Evolutionary conservation across 2,888 invertebrate genomes (phyloP), one percentile per base, ranked within the genome.

Genomic region (Napeogenes inachia): DNA sequence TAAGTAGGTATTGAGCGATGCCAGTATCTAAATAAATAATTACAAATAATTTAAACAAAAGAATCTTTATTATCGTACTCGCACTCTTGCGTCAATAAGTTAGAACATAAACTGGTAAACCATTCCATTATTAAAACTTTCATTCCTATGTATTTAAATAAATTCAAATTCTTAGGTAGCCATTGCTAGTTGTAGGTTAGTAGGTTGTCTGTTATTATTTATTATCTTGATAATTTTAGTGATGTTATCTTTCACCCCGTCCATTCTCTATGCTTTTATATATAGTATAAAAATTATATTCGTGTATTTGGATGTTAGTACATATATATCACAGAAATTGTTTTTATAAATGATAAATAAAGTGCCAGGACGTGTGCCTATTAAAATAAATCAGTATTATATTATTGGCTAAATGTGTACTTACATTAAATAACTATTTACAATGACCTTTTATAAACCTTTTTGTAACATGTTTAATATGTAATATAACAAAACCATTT

Each of bases 381-480:
- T 61, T 59, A 62, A 62, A 65, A 69, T 57, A 57, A 71, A 72
- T 74, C 76, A 77, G 77, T 77, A 76, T 77, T 77, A 76, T 69
- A 60, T 30, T 32, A 66, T 57, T 63, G 63, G 50, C 45, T 59
- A 56, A 62, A 59, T 62, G 30, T 50, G 50, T 50, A 50, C 50
- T 50, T 50, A 50, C 30, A 2, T 50, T 50, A 30, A 47, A 13
- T 13, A 47, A 50, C 21, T 42, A 10, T 42, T 42, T 42, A 42
- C 42, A 42, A 10, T 10, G 42, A 6, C 12, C 42, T 42, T 21
- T 21, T 21, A 21, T 42, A 42, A 42, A 10, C 2, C 42, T 30
- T 47, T 47, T 8, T 50, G 21, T 30, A 50, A 47, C n/a, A 47
- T 47, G 21, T n/a, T 47, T 47, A 47, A 13, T 2, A n/a, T 13